Conservation (phyloP, 2,797 vertebrate species). For the Dicrostonyx torquatus region DNA sequence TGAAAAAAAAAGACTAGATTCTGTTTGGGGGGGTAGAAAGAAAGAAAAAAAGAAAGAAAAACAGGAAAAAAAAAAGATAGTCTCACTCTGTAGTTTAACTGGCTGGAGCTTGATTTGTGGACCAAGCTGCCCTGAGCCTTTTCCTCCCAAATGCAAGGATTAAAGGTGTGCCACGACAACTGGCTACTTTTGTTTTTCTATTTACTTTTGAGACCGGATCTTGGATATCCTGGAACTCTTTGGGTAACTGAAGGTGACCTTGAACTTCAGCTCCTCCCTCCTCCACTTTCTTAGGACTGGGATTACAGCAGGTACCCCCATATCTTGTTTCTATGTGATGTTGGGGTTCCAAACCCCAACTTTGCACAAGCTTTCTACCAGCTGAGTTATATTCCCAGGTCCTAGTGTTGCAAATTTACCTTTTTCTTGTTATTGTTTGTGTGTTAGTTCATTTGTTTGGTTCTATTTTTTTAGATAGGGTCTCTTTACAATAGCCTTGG, state of each 20-base stretch:
- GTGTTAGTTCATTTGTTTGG: neutral
- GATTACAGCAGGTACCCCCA: neutral
- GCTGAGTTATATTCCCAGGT: neutral
- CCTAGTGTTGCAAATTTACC: neutral
- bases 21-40: neutral
- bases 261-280: neutral
- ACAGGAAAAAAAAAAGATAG: neutral
- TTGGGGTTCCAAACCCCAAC: neutral
- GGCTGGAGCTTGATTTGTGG: neutral
- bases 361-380: neutral
- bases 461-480: neutral
- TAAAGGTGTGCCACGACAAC: neutral
- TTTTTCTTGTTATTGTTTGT: too few species aligned
- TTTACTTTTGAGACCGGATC: neutral
- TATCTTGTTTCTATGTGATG: neutral
- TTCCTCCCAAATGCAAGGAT: neutral
- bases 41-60: neutral
- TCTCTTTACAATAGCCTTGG: neutral
- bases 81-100: neutral
- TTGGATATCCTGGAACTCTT: neutral
- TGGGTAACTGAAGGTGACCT: neutral
- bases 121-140: neutral
- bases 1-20: too few species aligned
- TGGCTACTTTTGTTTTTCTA: neutral
- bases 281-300: neutral